phyloP scores from a whole-genome alignment of 1,140 invertebrate species.

The Radopholus similis region DNA sequence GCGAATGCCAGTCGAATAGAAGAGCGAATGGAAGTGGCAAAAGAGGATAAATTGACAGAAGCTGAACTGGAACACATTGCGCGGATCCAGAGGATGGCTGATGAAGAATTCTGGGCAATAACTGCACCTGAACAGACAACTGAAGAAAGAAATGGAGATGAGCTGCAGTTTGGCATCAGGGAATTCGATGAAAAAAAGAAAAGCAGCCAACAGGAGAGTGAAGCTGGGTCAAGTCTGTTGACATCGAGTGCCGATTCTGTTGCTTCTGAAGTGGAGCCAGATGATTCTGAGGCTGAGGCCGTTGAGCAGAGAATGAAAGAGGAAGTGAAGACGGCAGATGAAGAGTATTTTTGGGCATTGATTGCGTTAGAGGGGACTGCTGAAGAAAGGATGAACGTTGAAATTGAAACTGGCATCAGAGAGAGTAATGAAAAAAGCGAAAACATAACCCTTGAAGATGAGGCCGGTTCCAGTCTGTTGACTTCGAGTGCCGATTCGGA shows the following conservation, averaged over 20 bases:
- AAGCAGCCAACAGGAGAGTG: too few species aligned
- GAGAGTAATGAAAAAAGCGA: neutral
- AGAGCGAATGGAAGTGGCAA: too few species aligned
- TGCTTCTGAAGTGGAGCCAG: neutral
- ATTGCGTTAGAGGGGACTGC: too few species aligned
- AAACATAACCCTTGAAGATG: neutral
- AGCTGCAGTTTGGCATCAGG: too few species aligned
- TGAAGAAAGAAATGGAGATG: too few species aligned
- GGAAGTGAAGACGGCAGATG: conserved; percentile 7
- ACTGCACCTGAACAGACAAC: too few species aligned
- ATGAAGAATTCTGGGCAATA: conserved; percentile 29
- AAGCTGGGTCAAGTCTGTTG: too few species aligned
- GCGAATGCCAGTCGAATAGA: too few species aligned
- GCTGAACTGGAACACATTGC: conserved; percentile 45
- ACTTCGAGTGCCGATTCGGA: neutral
- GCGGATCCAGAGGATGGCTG: conserved; percentile 27
- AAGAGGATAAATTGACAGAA: conserved; percentile 25
- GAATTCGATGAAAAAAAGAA: too few species aligned
- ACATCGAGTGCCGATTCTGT: neutral
- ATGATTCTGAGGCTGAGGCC: neutral
- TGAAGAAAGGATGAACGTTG: too few species aligned
- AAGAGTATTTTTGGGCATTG: too few species aligned
- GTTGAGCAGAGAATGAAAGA: neutral
- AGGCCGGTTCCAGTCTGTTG: neutral
- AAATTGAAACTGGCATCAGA: too few species aligned